phyloP scores from a whole-genome alignment of 1,140 invertebrate species.

The Sminthurinus signatus region DNA sequence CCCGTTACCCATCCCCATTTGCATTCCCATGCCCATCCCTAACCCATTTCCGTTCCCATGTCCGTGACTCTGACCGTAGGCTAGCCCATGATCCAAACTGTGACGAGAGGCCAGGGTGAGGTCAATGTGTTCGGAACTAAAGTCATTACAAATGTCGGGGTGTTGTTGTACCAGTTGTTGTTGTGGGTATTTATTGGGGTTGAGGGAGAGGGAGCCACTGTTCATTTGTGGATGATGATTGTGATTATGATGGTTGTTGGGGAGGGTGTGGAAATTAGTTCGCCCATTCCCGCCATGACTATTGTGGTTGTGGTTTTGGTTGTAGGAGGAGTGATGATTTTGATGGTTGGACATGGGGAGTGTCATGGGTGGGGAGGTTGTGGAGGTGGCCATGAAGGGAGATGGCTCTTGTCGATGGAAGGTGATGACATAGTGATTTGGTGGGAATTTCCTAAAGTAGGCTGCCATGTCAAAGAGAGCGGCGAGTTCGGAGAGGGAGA shows the following conservation, averaged over 20 bases:
- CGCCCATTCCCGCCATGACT: background rate
- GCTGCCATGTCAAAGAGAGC: conserved; percentile 41
- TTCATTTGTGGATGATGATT: conserved; percentile 13
- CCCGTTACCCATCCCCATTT: background rate
- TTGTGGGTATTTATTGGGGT: background rate
- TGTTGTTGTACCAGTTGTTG: conserved; percentile 20
- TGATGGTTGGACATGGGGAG: background rate
- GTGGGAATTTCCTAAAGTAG: conserved; percentile 40
- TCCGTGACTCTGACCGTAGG: background rate
- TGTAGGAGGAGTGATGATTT: conserved; percentile 7
- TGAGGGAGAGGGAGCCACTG: conserved; percentile 2
- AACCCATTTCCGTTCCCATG: background rate
- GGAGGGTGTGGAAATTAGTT: conserved; percentile 15
- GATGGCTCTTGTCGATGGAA: conserved; percentile 40
- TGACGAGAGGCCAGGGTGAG: conserved; percentile 14
- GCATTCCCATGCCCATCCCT: too few species aligned
- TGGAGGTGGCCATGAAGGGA: conserved; percentile 32
- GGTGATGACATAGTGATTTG: conserved; percentile 40
- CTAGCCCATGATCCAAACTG: conserved; percentile 1
- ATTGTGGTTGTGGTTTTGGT: conserved; percentile 20
- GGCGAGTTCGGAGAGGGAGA: conserved; percentile 38
- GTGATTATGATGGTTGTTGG: conserved; percentile 7
- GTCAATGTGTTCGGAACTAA: conserved; percentile 26
- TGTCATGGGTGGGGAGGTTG: conserved; percentile 1
- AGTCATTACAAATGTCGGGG: conserved; percentile 40